Conservation (phyloP, 2,113 vertebrate species). For the Pelmatolapia mariae region DNA sequence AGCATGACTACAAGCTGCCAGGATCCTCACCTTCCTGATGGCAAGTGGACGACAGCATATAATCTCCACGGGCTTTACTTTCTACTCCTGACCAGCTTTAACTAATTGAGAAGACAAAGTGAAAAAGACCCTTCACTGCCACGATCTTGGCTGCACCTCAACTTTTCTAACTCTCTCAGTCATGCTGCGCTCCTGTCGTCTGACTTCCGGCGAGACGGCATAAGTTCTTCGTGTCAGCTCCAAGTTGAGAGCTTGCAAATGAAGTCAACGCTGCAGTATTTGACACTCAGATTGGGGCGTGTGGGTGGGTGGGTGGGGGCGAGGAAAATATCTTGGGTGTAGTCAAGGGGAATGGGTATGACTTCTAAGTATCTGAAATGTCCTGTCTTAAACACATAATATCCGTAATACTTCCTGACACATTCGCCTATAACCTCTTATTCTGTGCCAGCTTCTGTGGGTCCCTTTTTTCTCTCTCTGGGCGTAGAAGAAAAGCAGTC, state of each 20-base stretch:
- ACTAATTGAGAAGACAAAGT: conserved; percentile 76
- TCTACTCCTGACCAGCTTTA: conserved; percentile 67
- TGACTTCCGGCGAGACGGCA: conserved; percentile 44
- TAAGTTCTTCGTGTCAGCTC: conserved; percentile 47
- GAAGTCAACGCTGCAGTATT: conserved; percentile 38
- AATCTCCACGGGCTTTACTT: conserved; percentile 67
- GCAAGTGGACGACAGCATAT: conserved; percentile 70
- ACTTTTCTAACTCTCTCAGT: conserved; percentile 54
- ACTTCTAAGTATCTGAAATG: conserved; percentile 63
- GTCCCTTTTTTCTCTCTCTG: conserved; percentile 30
- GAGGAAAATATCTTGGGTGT: not conserved
- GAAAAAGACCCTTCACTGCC: conserved; percentile 63
- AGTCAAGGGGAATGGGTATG: conserved; percentile 44
- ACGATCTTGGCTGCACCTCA: conserved; percentile 59
- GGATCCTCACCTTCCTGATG: conserved; percentile 63
- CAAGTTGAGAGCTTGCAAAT: conserved; percentile 58
- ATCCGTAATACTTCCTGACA: conserved; percentile 70
- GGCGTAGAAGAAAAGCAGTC: conserved; percentile 58
- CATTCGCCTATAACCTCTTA: conserved; percentile 56
- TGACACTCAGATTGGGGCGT: conserved; percentile 21
- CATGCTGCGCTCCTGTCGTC: conserved; percentile 28
- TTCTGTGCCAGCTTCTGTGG: conserved; percentile 46
- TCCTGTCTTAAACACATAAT: conserved; percentile 64
- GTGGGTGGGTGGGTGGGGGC: not conserved
- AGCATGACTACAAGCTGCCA: conserved; percentile 65